Evolutionary conservation across 2,888 invertebrate genomes (phyloP), one percentile per base, ranked within the genome.

Genomic region (Ennomos fuscantarius): DNA sequence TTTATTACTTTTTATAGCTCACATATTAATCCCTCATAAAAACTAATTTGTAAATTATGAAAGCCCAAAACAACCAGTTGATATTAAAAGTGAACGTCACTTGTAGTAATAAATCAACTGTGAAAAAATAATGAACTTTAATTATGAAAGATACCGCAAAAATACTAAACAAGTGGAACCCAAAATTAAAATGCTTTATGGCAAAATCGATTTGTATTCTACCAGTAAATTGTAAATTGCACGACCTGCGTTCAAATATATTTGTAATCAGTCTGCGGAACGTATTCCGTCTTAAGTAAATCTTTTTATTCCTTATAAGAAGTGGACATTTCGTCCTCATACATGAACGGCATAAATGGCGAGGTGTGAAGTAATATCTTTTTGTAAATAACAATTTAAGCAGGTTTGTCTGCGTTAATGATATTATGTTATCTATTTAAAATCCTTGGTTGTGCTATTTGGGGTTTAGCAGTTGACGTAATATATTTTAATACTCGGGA

Each of bases 361-460:
- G 57, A 74, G 70, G 72, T 69, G 74, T 78, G 72, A 79, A 78
- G 72, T 73, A 78, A 80, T 66, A n/a, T n/a, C n/a, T n/a, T n/a
- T n/a, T n/a, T n/a, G n/a, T n/a, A n/a, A n/a, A n/a, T n/a, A 44
- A 39, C 8, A 57, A 44, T 53, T 24, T 24, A 6, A 15, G 15
- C 15, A 39, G 48, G 39, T 39, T 33, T 33, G 43, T 39, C 11
- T 50, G 12, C 41, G 15, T 43, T 43, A 11, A 33, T 32, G 45
- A 9, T 9, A 8, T 44, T 9, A 11, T 42, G 8, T 44, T 36
- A 24, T 41, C 33, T 34, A 5, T 10, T 12, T 34, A 8, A 31
- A 8, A 24, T 41, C 36, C 36, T n/a, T 36, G 8, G 10, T 36
- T 11, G 8, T 36, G n/a, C 11, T 11, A 5, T n/a, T 10, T 36